phyloP scores from a whole-genome alignment of 1,140 invertebrate genomes.

The Andrena cerasifolii region DNA sequence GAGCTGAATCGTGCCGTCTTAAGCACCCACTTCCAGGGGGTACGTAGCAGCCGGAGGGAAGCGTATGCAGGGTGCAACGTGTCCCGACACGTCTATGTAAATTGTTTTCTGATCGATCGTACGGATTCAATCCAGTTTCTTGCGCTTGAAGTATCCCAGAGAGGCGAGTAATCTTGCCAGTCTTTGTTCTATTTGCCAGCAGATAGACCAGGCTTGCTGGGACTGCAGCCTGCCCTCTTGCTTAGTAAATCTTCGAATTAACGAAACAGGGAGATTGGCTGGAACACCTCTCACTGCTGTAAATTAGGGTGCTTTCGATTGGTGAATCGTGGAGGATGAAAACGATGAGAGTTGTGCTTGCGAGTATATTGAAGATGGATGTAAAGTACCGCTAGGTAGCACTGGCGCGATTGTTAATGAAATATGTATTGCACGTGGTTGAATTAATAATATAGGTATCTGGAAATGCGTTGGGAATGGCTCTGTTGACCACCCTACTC shows the following conservation, averaged over 20 bases:
- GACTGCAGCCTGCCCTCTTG: neutral
- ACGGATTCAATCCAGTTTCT: slow-evolving; percentile 50
- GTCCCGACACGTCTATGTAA: slow-evolving; percentile 46
- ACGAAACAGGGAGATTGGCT: neutral
- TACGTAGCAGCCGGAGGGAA: slow-evolving; percentile 27
- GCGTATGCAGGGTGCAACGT: neutral
- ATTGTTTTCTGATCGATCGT: slow-evolving; percentile 65
- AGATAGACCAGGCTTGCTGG: neutral
- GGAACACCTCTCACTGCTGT: neutral
- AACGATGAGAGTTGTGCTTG: too few relatives aligned
- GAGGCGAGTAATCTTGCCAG: neutral
- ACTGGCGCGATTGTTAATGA: too few relatives aligned
- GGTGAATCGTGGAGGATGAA: too few relatives aligned
- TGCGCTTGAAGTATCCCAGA: neutral
- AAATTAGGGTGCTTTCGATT: neutral
- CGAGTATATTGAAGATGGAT: too few relatives aligned
- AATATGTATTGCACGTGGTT: too few relatives aligned
- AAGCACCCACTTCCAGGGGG: slow-evolving; percentile 44
- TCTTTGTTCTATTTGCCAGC: neutral
- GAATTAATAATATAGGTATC: too few relatives aligned
- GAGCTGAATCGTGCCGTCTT: slow-evolving; percentile 44
- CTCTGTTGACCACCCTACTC: too few relatives aligned
- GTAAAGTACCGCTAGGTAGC: too few relatives aligned
- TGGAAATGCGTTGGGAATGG: too few relatives aligned
- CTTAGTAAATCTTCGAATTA: neutral